These are phyloP conservation scores for Bombyx mandarina DNA, from an alignment of 1,140 invertebrate species.

Conservation along the genomic window DNA sequence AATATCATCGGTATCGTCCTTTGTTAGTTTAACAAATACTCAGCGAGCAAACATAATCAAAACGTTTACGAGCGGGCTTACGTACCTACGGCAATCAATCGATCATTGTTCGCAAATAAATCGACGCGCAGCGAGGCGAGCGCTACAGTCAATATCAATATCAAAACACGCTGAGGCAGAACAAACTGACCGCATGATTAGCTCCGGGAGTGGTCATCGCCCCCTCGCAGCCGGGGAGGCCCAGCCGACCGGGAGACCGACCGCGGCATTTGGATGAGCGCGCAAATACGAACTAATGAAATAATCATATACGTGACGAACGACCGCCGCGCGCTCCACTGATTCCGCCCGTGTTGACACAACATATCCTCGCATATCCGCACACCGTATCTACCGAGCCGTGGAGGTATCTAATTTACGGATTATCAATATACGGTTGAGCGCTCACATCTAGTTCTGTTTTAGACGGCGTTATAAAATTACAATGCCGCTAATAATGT, in stretches of 20 bases:
- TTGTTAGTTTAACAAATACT: conserved; percentile 45
- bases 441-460: conserved; percentile 28
- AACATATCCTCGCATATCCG: conserved; percentile 3
- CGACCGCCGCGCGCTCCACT: conserved; percentile 34
- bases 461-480: conserved; percentile 12
- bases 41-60: conserved; percentile 61
- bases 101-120: conserved; percentile 70
- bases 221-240: conserved; percentile 21
- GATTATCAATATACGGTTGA: conserved; percentile 43
- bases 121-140: conserved; percentile 60
- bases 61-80: conserved; percentile 56
- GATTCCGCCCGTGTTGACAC: conserved; percentile 43
- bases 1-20: conserved; percentile 20
- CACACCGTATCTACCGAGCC: conserved; percentile 20
- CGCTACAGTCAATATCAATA: conserved; percentile 68
- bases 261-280: conserved; percentile 58
- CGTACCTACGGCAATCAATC: conserved; percentile 62
- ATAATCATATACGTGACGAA: conserved; percentile 68
- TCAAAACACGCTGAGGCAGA: conserved; percentile 70
- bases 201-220: conserved; percentile 59
- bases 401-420: conserved; percentile 13
- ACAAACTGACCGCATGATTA: conserved; percentile 71
- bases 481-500: no score
- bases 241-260: conserved; percentile 9
- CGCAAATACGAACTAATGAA: conserved; percentile 68